phyloP scores from a whole-genome alignment of 2,113 vertebrate species.

The Tyrannus savana region DNA sequence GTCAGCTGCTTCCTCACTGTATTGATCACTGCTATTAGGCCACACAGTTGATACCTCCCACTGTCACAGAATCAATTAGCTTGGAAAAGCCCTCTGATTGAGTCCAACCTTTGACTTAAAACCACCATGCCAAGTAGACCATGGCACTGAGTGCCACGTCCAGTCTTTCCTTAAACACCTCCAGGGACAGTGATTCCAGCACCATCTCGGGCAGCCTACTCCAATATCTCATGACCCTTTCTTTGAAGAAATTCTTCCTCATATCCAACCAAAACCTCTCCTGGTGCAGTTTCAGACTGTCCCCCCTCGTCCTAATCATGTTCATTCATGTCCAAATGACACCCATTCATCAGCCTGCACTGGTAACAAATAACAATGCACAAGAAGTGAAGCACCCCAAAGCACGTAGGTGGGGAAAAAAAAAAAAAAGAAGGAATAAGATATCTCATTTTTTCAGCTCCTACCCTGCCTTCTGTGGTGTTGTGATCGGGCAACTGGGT shows the following conservation, averaged over 20 bases:
- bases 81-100: background rate
- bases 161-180: background rate
- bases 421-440: too few relatives aligned
- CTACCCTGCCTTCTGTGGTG: fast-evolving
- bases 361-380: fast-evolving
- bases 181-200: background rate
- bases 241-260: background rate
- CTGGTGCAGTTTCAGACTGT: background rate
- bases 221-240: background rate
- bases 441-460: too few relatives aligned
- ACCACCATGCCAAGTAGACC: background rate
- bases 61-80: background rate
- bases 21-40: fast-evolving
- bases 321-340: background rate
- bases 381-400: fast-evolving
- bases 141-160: background rate
- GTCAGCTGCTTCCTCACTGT: background rate
- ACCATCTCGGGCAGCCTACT: background rate
- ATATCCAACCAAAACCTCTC: background rate
- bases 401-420: background rate
- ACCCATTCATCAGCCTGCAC: background rate
- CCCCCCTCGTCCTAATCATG: background rate
- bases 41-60: fast-evolving
- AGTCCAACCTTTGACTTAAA: background rate
- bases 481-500: fast-evolving